These are phyloP conservation scores for Clepsis dumicolana DNA, from an alignment of 2,888 invertebrate genomes.

Conservation along the genomic window DNA sequence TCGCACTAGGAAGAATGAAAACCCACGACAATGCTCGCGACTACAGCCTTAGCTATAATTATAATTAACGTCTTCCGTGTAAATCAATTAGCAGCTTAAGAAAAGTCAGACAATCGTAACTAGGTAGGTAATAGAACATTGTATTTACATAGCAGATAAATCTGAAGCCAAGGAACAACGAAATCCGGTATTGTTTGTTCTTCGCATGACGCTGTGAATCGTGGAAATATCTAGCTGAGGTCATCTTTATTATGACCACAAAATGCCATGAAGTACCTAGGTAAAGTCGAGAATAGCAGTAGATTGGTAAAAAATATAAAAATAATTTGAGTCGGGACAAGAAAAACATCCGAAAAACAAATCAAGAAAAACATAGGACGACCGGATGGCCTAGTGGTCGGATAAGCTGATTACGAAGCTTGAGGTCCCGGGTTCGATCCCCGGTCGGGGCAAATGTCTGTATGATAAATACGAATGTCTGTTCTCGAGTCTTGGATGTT, in stretches of 20 bases:
- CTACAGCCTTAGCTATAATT: background rate
- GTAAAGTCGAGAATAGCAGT: background rate
- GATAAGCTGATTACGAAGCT: no score
- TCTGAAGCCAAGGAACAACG: conserved; percentile 26
- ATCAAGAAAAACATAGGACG: no score
- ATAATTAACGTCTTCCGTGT: conserved; percentile 25
- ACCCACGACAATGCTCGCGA: background rate
- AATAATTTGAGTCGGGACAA: no score
- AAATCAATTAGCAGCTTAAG: conserved; percentile 16
- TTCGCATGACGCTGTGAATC: conserved; percentile 19
- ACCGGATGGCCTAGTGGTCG: no score
- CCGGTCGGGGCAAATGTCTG: no score
- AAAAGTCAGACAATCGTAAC: conserved; percentile 24
- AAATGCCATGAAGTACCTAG: background rate
- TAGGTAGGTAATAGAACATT: background rate
- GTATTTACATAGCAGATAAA: background rate
- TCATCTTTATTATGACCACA: conserved; percentile 18
- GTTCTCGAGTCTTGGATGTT: no score
- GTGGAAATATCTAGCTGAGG: conserved; percentile 24
- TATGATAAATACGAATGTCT: no score
- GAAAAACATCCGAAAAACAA: no score
- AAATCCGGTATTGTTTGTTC: conserved; percentile 33
- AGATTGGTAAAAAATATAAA: no score
- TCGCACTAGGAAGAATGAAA: no score
- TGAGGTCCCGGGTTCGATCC: no score